Evolutionary conservation across 2,113 vertebrate species (phyloP).

Genomic region (Pseudorhombus dupliciocellatus): DNA sequence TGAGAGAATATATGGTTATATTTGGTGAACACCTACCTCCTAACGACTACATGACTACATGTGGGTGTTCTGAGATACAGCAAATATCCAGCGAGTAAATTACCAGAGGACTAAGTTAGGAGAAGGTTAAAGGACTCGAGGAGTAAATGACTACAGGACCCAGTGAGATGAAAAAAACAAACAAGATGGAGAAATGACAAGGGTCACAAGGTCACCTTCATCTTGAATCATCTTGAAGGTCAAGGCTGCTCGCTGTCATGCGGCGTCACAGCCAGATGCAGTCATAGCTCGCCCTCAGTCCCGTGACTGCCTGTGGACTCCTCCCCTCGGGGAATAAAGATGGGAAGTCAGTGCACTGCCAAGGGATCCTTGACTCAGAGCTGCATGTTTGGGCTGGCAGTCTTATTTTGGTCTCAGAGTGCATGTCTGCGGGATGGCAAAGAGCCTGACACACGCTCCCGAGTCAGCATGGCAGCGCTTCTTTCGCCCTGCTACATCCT

Average conservation of each 20-base stretch:
- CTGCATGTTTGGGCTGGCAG: conserved; percentile 37
- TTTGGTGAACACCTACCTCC: no score
- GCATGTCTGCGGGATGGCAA: conserved; percentile 15
- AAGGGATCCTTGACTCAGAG: conserved; percentile 53
- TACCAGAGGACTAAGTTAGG: no score
- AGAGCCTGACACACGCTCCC: conserved; percentile 24
- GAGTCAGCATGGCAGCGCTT: conserved; percentile 15
- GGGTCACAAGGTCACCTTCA: background rate
- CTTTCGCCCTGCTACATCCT: background rate
- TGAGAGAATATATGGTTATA: no score
- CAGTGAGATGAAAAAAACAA: background rate
- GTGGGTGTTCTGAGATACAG: no score
- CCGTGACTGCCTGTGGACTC: conserved; percentile 20
- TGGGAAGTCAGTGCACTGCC: conserved; percentile 14
- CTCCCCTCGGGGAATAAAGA: conserved; percentile 14
- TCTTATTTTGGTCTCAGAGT: conserved; percentile 39
- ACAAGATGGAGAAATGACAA: background rate
- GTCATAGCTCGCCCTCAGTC: conserved; percentile 21
- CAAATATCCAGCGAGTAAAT: no score
- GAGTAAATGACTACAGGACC: no score
- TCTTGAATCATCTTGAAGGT: conserved; percentile 14
- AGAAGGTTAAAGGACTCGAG: no score
- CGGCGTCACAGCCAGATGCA: conserved; percentile 10
- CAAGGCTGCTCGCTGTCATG: conserved; percentile 19
- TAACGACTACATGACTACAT: no score